phyloP scores from a whole-genome alignment of 2,888 invertebrate species.

The Tanytarsus gracilentus region DNA sequence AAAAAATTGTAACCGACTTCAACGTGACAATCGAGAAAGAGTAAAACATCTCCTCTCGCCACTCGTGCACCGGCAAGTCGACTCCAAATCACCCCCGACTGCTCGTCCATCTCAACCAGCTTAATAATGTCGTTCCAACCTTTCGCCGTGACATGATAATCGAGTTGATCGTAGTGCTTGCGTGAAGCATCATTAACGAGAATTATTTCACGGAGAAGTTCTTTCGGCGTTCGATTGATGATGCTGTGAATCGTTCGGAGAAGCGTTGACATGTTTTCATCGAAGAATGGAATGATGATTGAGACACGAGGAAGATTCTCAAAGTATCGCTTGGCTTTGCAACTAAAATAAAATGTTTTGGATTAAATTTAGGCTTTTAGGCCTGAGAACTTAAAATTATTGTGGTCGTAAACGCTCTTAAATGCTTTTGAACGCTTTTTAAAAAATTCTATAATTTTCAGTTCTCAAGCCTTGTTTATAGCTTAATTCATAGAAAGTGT shows the following conservation, averaged over 20 bases:
- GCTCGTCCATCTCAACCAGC: slow-evolving; percentile 1
- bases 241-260: slow-evolving; percentile 49
- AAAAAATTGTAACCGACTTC: slow-evolving; percentile 24
- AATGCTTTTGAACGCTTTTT: no score
- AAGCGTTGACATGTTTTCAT: slow-evolving; percentile 54
- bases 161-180: slow-evolving; percentile 38
- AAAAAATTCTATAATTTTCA: no score
- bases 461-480: no score
- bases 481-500: no score
- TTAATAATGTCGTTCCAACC: not conserved
- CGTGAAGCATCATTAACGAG: slow-evolving; percentile 49
- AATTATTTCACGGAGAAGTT: slow-evolving; percentile 51
- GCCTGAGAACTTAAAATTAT: no score
- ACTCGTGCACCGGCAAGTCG: slow-evolving; percentile 14
- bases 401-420: no score
- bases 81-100: slow-evolving; percentile 15
- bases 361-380: no score
- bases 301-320: slow-evolving; percentile 49
- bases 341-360: slow-evolving; percentile 8
- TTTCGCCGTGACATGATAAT: not conserved
- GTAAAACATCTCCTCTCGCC: slow-evolving; percentile 11
- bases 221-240: slow-evolving; percentile 49
- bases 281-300: slow-evolving; percentile 58
- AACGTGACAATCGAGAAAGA: slow-evolving; percentile 23
- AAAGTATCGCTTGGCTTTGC: slow-evolving; percentile 38